Evolutionary conservation across 2,888 invertebrate species (phyloP), one percentile per base, ranked within the genome.

Genomic region (Helicoverpa assulta): DNA sequence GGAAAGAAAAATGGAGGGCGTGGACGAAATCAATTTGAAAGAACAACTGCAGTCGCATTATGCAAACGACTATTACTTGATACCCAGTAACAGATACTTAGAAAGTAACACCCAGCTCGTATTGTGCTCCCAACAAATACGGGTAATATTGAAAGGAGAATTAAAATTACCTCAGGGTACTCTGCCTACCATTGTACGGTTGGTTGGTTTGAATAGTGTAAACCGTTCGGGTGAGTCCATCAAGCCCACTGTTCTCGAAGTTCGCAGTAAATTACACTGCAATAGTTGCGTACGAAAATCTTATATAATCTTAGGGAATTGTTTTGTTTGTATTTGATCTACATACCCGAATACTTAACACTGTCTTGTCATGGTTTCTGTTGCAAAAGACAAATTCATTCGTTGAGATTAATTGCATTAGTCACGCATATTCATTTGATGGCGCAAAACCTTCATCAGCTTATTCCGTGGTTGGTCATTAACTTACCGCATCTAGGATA

Each of bases 11-110:
- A 73, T 73, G 53, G 70, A 71, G 65, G 80, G 82, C 68, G 73
- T 76, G 37, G 66, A 70, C 64, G 55, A 81, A 81, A 73, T 83
- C 76, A 78, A 82, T 82, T 81, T 67, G 52, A 60, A 64, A 61
- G 54, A 77, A 62, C 58, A 65, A 53, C 47, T 67, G 10, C 26
- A 61, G 29, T 47, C 21, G 21, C 59, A 79, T 82, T 81, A 78
- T 70, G 65, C 57, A 81, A 76, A 78, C 37, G 21, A 69, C 43
- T 47, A 52, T 64, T 33, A 64, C 33, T 51, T 55, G 54, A 29
- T 33, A 67, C 19, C 21, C 52, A 76, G 64, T 57, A 26, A 43
- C 43, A 37, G 19, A 58, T 71, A n/a, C n/a, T n/a, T n/a, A 68
- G 73, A 79, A 79, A 79, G 69, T 70, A 61, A 74, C 65, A 37